These are phyloP conservation scores for Chionis minor DNA, from an alignment of 2,113 vertebrate species.

Conservation along the genomic window DNA sequence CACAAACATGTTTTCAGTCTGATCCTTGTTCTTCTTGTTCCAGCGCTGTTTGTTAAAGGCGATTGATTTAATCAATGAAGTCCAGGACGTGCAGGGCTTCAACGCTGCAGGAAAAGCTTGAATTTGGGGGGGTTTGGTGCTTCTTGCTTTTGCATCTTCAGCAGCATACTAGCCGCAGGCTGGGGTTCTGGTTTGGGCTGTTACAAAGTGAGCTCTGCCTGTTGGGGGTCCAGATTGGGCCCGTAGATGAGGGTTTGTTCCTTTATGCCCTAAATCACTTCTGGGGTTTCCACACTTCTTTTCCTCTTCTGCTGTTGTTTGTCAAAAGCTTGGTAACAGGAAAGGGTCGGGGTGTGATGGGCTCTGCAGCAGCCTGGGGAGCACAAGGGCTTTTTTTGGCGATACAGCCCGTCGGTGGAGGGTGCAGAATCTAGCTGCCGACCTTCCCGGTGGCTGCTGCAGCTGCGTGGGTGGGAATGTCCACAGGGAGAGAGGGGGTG, in stretches of 20 bases:
- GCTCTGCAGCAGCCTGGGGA: background rate
- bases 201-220: background rate
- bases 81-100: background rate
- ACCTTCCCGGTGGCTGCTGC: background rate
- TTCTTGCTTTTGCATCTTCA: background rate
- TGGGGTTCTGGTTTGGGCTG: background rate
- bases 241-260: background rate
- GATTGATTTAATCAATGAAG: background rate
- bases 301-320: background rate
- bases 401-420: background rate
- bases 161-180: background rate
- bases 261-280: background rate
- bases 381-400: background rate
- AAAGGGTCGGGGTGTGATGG: background rate
- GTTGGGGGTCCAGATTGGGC: accelerated
- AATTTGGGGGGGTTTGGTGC: background rate
- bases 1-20: background rate
- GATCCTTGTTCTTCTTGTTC: background rate
- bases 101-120: background rate
- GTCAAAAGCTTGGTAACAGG: background rate
- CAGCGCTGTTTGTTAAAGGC: background rate
- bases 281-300: background rate
- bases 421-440: background rate
- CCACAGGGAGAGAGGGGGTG: background rate
- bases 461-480: background rate